A percentile compares a stretch with the other conserved stretches of the same genome.
Evolutionary conservation across 2,797 vertebrate species (phyloP).

Genomic region (Sternotherus odoratus): DNA sequence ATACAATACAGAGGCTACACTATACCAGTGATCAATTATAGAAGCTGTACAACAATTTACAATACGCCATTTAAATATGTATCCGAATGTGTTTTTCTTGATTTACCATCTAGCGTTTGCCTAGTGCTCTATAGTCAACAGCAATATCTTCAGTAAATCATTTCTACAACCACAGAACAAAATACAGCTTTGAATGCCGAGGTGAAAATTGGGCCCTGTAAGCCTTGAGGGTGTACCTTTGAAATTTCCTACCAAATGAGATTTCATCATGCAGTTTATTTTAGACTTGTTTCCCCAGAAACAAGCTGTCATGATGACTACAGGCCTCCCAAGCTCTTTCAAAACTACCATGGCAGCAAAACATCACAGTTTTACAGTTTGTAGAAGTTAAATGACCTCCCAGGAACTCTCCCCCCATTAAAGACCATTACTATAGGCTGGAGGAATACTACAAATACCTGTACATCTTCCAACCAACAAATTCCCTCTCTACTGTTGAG

Average conservation of each 20-base stretch:
- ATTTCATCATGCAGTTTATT: background rate
- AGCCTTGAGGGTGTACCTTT: background rate
- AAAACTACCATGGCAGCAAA: background rate
- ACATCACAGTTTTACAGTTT: background rate
- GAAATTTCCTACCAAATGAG: background rate
- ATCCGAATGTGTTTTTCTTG: background rate
- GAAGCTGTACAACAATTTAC: background rate
- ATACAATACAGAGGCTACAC: background rate
- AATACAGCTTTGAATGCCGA: rapidly evolving
- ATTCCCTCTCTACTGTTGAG: background rate
- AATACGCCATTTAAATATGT: background rate
- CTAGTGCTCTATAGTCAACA: background rate
- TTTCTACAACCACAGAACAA: background rate
- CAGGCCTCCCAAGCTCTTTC: background rate
- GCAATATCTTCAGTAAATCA: background rate
- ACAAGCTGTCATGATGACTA: background rate
- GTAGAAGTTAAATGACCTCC: background rate
- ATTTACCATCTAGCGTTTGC: background rate
- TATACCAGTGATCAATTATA: background rate
- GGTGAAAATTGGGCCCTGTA: background rate
- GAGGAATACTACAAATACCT: background rate
- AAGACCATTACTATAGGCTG: background rate
- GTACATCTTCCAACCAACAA: background rate
- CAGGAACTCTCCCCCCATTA: background rate
- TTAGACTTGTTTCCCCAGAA: background rate